phyloP scores from a whole-genome alignment of 2,113 vertebrate genomes.

The Sphyrna mokarran region DNA sequence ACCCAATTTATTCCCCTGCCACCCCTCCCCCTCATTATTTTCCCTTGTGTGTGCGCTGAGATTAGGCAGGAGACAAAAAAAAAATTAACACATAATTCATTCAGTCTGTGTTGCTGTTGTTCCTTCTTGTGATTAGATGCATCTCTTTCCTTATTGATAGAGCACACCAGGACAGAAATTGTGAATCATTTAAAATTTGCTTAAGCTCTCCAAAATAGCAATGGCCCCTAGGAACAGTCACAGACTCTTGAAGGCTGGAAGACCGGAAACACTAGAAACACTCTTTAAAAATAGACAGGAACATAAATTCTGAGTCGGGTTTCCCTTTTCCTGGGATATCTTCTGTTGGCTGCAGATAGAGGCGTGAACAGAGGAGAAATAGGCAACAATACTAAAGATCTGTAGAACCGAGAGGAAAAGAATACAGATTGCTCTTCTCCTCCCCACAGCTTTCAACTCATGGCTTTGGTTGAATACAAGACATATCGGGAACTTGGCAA shows the following conservation, averaged over 20 bases:
- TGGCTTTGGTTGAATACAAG: background rate
- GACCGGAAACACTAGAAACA: background rate
- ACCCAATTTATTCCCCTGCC: background rate
- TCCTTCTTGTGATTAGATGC: background rate
- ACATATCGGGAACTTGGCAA: slow-evolving; percentile 4
- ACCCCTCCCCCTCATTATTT: background rate
- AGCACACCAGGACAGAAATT: background rate
- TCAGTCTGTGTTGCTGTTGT: background rate
- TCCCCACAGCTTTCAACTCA: background rate
- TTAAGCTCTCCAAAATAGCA: background rate
- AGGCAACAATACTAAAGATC: background rate
- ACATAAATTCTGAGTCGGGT: background rate
- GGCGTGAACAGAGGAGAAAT: background rate
- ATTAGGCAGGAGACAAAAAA: background rate
- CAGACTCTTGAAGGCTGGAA: slow-evolving; percentile 3
- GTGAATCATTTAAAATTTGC: background rate
- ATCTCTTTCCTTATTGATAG: background rate
- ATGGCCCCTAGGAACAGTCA: background rate
- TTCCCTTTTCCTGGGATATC: background rate
- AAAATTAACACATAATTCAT: background rate
- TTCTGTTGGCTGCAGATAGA: background rate
- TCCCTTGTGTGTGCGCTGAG: too few species aligned
- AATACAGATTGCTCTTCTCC: background rate
- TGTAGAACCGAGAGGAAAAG: background rate
- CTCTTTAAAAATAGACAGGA: background rate